phyloP scores from a whole-genome alignment of 2,888 invertebrate genomes.

The Plebejus anna region DNA sequence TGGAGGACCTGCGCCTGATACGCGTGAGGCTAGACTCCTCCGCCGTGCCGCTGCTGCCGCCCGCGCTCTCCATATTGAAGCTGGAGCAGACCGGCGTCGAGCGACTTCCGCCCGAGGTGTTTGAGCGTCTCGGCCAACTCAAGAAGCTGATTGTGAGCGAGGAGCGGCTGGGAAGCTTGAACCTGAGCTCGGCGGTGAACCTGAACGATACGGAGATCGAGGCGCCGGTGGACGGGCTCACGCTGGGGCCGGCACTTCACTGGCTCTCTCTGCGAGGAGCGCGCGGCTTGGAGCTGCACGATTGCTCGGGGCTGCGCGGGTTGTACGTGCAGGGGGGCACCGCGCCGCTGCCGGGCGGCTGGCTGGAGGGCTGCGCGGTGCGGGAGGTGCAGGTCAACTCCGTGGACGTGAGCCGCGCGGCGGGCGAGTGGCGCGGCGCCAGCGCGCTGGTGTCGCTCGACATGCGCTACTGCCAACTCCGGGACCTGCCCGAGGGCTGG shows the following conservation, averaged over 20 bases:
- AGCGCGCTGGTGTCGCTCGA: background rate
- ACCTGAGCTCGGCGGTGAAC: background rate
- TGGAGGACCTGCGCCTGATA: constrained; percentile 3
- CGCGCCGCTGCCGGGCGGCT: background rate
- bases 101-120: background rate
- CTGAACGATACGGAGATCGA: background rate
- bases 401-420: background rate
- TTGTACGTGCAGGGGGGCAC: background rate
- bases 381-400: background rate
- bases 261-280: background rate
- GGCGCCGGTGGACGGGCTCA: background rate
- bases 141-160: background rate
- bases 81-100: constrained; percentile 10
- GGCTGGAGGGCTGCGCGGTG: constrained; percentile 14
- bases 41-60: background rate
- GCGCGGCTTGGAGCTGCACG: background rate
- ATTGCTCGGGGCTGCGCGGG: background rate
- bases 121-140: background rate
- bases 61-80: background rate
- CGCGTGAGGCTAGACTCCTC: background rate
- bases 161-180: background rate
- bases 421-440: constrained; percentile 20
- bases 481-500: constrained; percentile 7
- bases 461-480: background rate
- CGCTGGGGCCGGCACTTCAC: background rate